Evolutionary conservation across 2,797 vertebrate species (phyloP).

Genomic region (Falco cherrug): DNA sequence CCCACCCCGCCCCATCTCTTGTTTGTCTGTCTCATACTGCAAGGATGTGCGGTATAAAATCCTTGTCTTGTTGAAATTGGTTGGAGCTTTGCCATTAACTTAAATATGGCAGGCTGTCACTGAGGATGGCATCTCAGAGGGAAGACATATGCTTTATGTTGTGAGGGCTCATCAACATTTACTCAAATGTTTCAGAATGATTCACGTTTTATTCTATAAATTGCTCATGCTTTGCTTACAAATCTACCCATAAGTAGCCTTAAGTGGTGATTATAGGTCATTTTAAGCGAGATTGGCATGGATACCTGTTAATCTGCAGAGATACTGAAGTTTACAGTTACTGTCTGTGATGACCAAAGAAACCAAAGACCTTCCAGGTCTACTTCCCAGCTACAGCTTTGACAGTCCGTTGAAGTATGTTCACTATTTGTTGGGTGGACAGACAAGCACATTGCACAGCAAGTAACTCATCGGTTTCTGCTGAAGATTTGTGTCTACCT

Average conservation of each 20-base stretch:
- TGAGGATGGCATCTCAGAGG: not conserved
- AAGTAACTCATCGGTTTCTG: not conserved
- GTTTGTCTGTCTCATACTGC: not conserved
- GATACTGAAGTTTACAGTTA: not conserved
- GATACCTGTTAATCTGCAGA: not conserved
- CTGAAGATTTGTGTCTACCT: not conserved
- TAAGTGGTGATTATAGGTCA: not conserved
- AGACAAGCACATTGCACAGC: not conserved
- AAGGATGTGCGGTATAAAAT: not conserved
- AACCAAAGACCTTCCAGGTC: not conserved
- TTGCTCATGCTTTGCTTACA: not conserved
- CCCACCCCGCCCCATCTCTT: fast-evolving
- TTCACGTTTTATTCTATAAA: not conserved
- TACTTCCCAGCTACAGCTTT: not conserved
- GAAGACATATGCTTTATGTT: not conserved
- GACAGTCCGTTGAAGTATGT: not conserved
- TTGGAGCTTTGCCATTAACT: not conserved
- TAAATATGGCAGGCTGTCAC: not conserved
- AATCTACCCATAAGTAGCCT: not conserved
- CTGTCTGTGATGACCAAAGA: not conserved
- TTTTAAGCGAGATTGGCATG: not conserved
- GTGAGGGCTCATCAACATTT: not conserved
- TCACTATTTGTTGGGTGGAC: not conserved
- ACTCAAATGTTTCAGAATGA: not conserved
- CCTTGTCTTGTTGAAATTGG: not conserved